These are phyloP conservation scores for Phrixothrix hirtus DNA, from an alignment of 2,888 invertebrate genomes.

Conservation along the genomic window DNA sequence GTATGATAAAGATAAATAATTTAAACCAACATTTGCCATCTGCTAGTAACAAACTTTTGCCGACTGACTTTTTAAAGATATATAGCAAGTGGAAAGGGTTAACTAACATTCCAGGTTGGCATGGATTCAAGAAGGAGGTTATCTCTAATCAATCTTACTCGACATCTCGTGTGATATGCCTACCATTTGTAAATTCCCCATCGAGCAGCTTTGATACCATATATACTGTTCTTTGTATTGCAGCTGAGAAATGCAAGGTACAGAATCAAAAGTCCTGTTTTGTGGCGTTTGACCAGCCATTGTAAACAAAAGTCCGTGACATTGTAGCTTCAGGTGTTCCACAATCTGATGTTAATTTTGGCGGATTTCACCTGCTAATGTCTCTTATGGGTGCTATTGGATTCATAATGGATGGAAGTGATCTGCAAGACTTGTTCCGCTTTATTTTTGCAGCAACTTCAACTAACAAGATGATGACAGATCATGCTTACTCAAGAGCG, in stretches of 20 bases:
- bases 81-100: background rate
- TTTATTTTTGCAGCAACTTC: background rate
- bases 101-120: background rate
- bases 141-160: background rate
- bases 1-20: background rate
- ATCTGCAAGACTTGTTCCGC: background rate
- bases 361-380: conserved; percentile 2
- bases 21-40: background rate
- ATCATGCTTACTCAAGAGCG: background rate
- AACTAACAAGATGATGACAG: background rate
- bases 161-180: background rate
- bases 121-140: background rate
- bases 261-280: too few species aligned
- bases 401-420: conserved; percentile 5
- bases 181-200: background rate
- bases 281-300: background rate
- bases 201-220: too few species aligned
- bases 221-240: too few species aligned
- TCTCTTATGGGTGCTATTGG: conserved; percentile 1
- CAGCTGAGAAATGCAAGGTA: too few species aligned
- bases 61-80: background rate
- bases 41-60: background rate
- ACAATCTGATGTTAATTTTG: background rate
- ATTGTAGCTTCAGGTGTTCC: background rate
- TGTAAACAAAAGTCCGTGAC: background rate